These are phyloP conservation scores for Drosophila quinaria DNA, from an alignment of 2,888 invertebrate species.

Conservation along the genomic window DNA sequence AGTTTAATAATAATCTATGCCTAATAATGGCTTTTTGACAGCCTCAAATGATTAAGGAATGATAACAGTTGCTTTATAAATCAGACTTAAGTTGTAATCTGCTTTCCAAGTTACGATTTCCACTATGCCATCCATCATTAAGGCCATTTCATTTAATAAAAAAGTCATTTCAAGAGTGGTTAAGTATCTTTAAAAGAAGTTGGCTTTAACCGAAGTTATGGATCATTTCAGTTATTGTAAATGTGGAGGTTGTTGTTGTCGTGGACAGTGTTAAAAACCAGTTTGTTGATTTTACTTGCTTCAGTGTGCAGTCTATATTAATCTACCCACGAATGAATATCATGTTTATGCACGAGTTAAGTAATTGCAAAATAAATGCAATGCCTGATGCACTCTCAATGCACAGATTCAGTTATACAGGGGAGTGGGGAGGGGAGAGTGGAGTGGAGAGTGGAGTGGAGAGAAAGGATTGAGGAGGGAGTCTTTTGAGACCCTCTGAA, in stretches of 20 bases:
- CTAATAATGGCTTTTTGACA: constrained; percentile 1
- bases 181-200: constrained; percentile 13
- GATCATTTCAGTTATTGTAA: constrained; percentile 5
- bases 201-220: constrained; percentile 8
- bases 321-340: constrained; percentile 36
- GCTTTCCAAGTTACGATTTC: not conserved
- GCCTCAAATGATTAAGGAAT: constrained; percentile 1
- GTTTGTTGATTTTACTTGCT: constrained; percentile 2
- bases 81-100: not conserved
- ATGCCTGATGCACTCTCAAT: constrained; percentile 52
- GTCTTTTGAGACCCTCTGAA: constrained; percentile 28
- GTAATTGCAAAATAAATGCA: constrained; percentile 71
- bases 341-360: constrained; percentile 53
- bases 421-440: not conserved
- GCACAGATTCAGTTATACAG: constrained; percentile 58
- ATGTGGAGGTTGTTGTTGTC: not conserved
- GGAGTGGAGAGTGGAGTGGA: no score
- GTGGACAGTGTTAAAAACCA: constrained; percentile 13
- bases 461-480: not conserved
- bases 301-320: constrained; percentile 38
- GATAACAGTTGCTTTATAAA: constrained; percentile 8
- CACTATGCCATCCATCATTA: constrained; percentile 10
- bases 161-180: constrained; percentile 5
- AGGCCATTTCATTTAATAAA: constrained; percentile 9
- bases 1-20: not conserved